Base-by-base conservation (phyloP, 2,797 vertebrate genomes). In the Alfaro cultratus region DNA sequence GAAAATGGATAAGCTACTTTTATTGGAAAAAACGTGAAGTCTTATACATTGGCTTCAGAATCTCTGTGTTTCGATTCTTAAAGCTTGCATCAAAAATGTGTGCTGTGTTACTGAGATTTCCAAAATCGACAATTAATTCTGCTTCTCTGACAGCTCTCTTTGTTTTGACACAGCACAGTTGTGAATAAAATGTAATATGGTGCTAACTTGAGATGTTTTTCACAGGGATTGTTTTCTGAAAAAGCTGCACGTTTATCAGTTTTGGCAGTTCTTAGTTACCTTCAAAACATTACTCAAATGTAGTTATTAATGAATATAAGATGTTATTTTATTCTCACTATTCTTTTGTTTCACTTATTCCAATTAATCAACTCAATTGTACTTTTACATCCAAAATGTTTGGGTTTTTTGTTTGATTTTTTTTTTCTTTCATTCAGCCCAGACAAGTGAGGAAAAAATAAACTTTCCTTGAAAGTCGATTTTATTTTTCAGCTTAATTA, bases 181-280 rank as follows among this genome's bases (percentile, higher is more conserved):
- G 36, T 76, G 13, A 53, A 41, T 26, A 47, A 15, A 39, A 68
- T 53, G 7, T 29, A 55, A 49, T 53, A 73, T n/a, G 15, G 16
- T 15, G 1, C 36, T 77, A 31, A 47, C 39, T 74, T 36, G 55
- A 11, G 36, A 41, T 26, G 18, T 77, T 75, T 77, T 6, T 72
- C 36, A 26, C 76, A 36, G 41, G 82, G 83, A 75, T 80, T 81
- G 3, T 64, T 45, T 74, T 46, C 36, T 41, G 43, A 64, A 46
- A 64, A 21, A 13, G 26, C 46, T 75, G 47, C 16, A 46, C 72
- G 68, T 86, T 67, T 26, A 0, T 75, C 74, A 51, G 51, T 11
- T n/a, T 55, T 55, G 43, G 82, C 71, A 45, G 47, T 55, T 79
- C 55, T 70, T 75, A 86, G 53, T 64, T 36, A 21, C 18, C 36